Evolutionary conservation across 2,888 invertebrate species (phyloP).

Genomic region (Caprella mutica): DNA sequence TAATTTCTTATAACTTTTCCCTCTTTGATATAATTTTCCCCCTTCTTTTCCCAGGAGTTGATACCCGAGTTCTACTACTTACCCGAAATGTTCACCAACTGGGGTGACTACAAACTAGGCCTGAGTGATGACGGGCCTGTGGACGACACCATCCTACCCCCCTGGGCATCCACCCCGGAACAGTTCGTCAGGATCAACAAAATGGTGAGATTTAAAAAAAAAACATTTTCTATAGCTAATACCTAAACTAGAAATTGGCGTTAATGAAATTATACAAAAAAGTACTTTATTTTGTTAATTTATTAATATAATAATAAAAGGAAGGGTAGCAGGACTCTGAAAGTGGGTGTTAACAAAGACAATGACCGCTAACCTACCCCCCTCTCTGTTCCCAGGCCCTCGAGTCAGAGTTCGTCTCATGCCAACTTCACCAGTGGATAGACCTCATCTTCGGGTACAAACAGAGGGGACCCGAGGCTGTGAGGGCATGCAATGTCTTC

Average conservation of each 20-base stretch:
- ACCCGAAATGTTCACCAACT: slow-evolving; percentile 95
- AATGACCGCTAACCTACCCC: too few species aligned
- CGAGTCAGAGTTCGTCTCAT: slow-evolving; percentile 98
- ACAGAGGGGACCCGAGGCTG: slow-evolving; percentile 94
- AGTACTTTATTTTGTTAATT: too few species aligned
- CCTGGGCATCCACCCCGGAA: slow-evolving; percentile 94
- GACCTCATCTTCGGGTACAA: slow-evolving; percentile 99
- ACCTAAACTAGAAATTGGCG: too few species aligned
- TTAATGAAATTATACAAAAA: too few species aligned
- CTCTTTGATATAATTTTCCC: too few species aligned
- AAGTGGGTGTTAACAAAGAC: too few species aligned
- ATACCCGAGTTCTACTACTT: slow-evolving; percentile 98
- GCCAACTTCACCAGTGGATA: slow-evolving; percentile 99
- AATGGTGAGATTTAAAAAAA: slow-evolving; percentile 51
- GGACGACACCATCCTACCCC: slow-evolving; percentile 81
- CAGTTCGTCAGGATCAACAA: slow-evolving; percentile 96
- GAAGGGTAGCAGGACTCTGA: too few species aligned
- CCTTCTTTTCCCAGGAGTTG: slow-evolving; percentile 61
- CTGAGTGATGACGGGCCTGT: slow-evolving; percentile 67
- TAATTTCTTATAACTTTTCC: too few species aligned
- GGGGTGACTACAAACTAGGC: slow-evolving; percentile 71
- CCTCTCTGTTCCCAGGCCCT: slow-evolving; percentile 66
- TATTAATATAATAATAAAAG: too few species aligned
- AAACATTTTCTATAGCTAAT: too few species aligned
- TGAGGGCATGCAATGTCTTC: slow-evolving; percentile 95